Base-by-base conservation (phyloP, 2,113 vertebrate genomes). In the Ptilorrhoa leucosticta region DNA sequence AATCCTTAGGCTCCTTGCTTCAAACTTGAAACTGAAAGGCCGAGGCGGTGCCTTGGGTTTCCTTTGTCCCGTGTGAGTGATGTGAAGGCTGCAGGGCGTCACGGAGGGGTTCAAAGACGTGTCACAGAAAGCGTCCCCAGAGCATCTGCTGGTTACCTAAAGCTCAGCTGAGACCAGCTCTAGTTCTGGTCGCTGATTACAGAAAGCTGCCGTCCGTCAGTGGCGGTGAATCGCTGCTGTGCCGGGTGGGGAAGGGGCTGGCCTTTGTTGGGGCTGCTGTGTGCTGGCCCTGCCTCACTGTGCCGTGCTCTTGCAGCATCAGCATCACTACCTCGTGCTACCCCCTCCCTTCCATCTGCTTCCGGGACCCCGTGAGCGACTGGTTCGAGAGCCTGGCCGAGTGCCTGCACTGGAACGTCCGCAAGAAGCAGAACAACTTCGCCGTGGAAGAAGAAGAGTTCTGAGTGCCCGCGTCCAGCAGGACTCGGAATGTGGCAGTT, bases 251-350 rank as follows among this genome's bases (percentile, higher is more conserved):
- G 24, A 20, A 1, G 3, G 16, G 66, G 23, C 20, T 17, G 33
- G 7, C 13, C 3, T 13, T 5, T n/a, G 66, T 1, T 4, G 6
- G 2, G 9, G 3, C 7, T 2, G 18, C 9, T 28, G 30, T 7
- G 14, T 24, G 3, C 50, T 78, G 47, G 5, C 39, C 40, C 47
- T 75, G 73, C 42, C 93, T 96, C 66, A 95, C 30, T 93, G 23
- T 51, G 45, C 47, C 27, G 54, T 88, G 61, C 93, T 56, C 8
- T 96, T 82, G 6, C 98, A 98, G 98, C 77, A 98, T 99, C 94
- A 98, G 97, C 98, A 99, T 99, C 97, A 99, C 98, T 89, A 98
- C 98, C 96, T 99, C 98, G 48, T 98, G 98, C 97, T 98, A 98
- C 94, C 98, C 98, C 5, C 98, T 99, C 19, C 98, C 98, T 54